A percentile compares a stretch with the other conserved stretches of the same genome.
phyloP scores from a whole-genome alignment of 2,888 invertebrate species.

The Epistrophe grossulariae region DNA sequence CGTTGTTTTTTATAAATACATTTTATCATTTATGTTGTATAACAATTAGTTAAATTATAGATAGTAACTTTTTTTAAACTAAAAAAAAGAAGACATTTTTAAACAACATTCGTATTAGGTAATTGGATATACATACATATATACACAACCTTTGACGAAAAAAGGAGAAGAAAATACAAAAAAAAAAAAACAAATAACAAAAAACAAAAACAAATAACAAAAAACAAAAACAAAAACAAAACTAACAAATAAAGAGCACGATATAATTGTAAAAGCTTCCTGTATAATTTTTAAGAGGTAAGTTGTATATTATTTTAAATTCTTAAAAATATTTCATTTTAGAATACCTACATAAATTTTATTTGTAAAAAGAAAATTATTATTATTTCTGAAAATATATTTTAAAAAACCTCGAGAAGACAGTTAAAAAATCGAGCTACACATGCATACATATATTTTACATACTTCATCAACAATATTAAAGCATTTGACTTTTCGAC shows the following conservation, averaged over 20 bases:
- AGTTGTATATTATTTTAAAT: not conserved
- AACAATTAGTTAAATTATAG: constrained; percentile 12
- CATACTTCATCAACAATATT: no score
- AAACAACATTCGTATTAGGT: constrained; percentile 1
- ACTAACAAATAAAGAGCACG: constrained; percentile 13
- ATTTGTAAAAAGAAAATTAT: no score
- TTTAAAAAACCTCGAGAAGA: no score
- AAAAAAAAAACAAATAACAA: not conserved
- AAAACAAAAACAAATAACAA: constrained; percentile 1
- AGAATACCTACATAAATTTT: no score
- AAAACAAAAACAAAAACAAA: no score
- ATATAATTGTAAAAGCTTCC: constrained; percentile 27
- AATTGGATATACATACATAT: not conserved
- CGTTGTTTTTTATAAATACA: not conserved
- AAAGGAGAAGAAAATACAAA: not conserved
- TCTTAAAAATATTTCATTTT: not conserved
- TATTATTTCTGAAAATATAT: no score
- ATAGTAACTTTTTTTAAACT: not conserved
- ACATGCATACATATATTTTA: no score
- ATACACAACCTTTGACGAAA: not conserved
- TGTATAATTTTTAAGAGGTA: constrained; percentile 23
- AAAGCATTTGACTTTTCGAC: no score
- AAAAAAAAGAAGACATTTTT: not conserved
- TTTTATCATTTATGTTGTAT: not conserved
- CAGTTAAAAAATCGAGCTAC: no score